A percentile compares a stretch with the other conserved stretches of the same genome.
These are phyloP conservation scores for Epinotia bilunana DNA, from an alignment of 2,888 invertebrate genomes.

Conservation along the genomic window DNA sequence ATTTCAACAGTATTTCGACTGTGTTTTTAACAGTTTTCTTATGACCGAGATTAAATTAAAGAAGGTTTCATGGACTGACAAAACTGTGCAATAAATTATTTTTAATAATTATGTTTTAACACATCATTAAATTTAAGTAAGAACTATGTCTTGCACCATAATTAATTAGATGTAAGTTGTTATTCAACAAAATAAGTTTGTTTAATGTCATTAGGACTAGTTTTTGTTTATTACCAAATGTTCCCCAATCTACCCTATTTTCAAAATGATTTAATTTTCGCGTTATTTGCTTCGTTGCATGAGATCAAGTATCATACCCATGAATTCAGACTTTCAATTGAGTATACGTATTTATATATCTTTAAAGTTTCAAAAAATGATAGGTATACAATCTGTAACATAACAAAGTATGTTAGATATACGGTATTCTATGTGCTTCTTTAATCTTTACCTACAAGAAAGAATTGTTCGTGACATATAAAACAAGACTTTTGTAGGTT, in stretches of 20 bases:
- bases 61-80: not conserved
- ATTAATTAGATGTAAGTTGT: no score
- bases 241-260: not conserved
- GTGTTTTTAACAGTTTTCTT: not conserved
- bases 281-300: not conserved
- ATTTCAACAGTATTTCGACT: conserved; percentile 31
- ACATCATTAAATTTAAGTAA: not conserved
- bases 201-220: no score
- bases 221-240: not conserved
- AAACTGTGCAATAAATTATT: not conserved
- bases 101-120: not conserved
- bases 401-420: not conserved
- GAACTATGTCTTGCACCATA: not conserved
- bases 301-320: not conserved
- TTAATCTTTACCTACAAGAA: not conserved
- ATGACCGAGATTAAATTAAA: not conserved
- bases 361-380: not conserved
- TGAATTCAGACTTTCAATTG: not conserved
- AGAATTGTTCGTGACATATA: not conserved
- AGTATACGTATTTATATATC: not conserved
- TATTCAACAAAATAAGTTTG: no score
- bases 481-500: not conserved
- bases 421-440: not conserved
- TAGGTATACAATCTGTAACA: not conserved
- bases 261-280: not conserved